Percentiles rank a stretch among this genome's conserved stretches.
Evolutionary conservation across 2,888 invertebrate genomes (phyloP).

Genomic region (Pegoplata infirma): DNA sequence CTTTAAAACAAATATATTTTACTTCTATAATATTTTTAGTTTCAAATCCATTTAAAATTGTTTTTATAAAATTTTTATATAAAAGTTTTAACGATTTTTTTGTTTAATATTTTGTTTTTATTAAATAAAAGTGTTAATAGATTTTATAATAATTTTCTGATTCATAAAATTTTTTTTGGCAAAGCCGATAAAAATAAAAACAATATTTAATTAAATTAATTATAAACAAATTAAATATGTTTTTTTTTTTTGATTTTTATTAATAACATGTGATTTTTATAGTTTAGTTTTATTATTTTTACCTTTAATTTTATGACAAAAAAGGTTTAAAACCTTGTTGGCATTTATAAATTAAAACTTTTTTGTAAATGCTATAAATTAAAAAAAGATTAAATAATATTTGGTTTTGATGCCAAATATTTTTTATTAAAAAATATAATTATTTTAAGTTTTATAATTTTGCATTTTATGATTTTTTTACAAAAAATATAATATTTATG

Average conservation of each 20-base stretch:
- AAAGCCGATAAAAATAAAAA: not conserved
- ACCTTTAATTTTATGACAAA: constrained; percentile 4
- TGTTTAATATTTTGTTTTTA: not conserved
- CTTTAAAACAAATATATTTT: too few species aligned
- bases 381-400: not conserved
- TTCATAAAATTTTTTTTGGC: not conserved
- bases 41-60: not conserved
- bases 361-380: not conserved
- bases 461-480: too few species aligned
- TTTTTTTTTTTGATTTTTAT: not conserved
- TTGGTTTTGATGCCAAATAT: not conserved
- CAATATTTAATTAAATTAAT: too few species aligned
- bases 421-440: too few species aligned
- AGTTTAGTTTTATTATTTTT: constrained; percentile 11
- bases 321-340: not conserved
- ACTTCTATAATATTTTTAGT: too few species aligned
- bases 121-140: not conserved
- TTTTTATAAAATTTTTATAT: not conserved
- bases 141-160: not conserved
- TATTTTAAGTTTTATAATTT: too few species aligned
- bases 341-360: constrained; percentile 33
- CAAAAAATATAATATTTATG: too few species aligned
- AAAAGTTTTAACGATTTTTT: too few species aligned
- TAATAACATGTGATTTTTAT: constrained; percentile 28
- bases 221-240: not conserved